Evolutionary conservation across 1,140 invertebrate genomes (phyloP).

Genomic region (Zophobas atratus): DNA sequence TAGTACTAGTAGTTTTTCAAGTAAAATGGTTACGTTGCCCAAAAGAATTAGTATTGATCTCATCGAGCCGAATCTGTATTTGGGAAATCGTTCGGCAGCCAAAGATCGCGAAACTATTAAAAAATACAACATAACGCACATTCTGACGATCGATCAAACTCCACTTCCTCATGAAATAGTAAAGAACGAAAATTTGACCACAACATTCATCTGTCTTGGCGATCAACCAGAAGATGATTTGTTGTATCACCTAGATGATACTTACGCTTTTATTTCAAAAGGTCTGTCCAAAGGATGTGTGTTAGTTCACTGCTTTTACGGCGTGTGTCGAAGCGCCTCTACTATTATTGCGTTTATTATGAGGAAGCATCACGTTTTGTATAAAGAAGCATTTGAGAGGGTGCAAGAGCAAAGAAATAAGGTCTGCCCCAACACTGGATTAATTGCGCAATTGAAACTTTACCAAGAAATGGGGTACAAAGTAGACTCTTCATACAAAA

Average conservation of each 20-base stretch:
- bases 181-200: conserved; percentile 76
- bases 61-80: conserved; percentile 80
- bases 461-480: conserved; percentile 83
- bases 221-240: conserved; percentile 88
- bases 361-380: conserved; percentile 83
- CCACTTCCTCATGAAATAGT: conserved; percentile 82
- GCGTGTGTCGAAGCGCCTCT: conserved; percentile 88
- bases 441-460: conserved; percentile 82
- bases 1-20: too few species aligned
- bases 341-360: conserved; percentile 89
- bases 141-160: conserved; percentile 86
- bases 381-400: conserved; percentile 78
- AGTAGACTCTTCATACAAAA: conserved; percentile 79
- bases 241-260: conserved; percentile 82
- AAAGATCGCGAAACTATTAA: conserved; percentile 79
- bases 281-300: conserved; percentile 74
- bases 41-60: conserved; percentile 73
- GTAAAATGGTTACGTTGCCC: too few species aligned
- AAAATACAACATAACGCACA: conserved; percentile 79
- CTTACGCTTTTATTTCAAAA: conserved; percentile 80
- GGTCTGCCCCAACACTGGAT: conserved; percentile 69
- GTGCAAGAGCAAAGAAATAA: conserved; percentile 60
- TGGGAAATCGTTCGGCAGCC: conserved; percentile 86
- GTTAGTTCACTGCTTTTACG: conserved; percentile 89
- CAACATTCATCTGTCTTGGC: conserved; percentile 85